These are phyloP conservation scores for Tetrax tetrax DNA, from an alignment of 2,113 vertebrate genomes.

Conservation along the genomic window DNA sequence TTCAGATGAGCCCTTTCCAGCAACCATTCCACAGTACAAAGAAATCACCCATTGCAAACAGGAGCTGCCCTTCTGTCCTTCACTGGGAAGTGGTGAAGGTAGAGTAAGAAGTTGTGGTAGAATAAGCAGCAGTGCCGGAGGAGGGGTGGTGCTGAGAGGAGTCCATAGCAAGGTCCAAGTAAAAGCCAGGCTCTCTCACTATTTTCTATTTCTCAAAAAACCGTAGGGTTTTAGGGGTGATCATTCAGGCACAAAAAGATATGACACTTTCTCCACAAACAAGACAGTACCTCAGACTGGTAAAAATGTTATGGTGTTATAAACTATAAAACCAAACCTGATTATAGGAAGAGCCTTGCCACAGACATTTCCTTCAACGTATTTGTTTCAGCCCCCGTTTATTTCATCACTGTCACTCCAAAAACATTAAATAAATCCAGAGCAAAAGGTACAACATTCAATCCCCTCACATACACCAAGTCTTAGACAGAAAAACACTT, in stretches of 20 bases:
- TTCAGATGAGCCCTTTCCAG: not conserved
- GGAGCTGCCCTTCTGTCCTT: not conserved
- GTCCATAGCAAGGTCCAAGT: fast-evolving
- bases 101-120: not conserved
- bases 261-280: not conserved
- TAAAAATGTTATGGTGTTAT: not conserved
- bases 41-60: not conserved
- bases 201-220: not conserved
- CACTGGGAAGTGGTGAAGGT: not conserved
- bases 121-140: not conserved
- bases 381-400: not conserved
- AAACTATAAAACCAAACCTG: not conserved
- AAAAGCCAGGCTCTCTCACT: not conserved
- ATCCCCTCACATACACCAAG: not conserved
- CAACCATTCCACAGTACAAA: not conserved
- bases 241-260: not conserved
- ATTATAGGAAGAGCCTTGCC: not conserved
- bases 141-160: not conserved
- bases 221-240: not conserved
- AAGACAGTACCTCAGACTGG: not conserved
- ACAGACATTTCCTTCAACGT: not conserved
- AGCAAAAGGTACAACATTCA: not conserved
- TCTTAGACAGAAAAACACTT: not conserved
- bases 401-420: not conserved
- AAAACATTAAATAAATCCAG: not conserved